phyloP scores from a whole-genome alignment of 2,797 vertebrate genomes.

The Merluccius polli region DNA sequence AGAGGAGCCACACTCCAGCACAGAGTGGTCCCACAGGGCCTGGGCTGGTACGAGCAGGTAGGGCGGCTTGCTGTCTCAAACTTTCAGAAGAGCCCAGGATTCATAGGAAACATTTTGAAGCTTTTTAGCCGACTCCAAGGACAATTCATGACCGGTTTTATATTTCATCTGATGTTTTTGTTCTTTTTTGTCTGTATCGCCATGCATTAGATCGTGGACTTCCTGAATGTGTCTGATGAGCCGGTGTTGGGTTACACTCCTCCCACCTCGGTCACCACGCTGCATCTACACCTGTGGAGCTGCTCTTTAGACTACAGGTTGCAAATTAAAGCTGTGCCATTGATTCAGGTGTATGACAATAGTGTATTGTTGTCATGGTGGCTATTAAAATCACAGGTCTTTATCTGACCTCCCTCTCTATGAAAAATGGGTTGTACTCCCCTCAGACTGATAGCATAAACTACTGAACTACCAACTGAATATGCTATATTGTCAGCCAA shows the following conservation, averaged over 20 bases:
- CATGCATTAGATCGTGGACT: constrained; percentile 84
- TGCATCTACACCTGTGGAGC: constrained; percentile 89
- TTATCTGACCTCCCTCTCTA: no score
- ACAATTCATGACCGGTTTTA: neutral
- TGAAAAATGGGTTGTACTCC: neutral
- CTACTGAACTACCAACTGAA: neutral
- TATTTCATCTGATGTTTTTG: no score
- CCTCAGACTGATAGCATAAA: no score
- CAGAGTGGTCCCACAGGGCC: constrained; percentile 81
- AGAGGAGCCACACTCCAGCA: constrained; percentile 93
- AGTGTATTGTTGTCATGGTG: neutral
- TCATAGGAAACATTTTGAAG: neutral
- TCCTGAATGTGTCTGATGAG: constrained; percentile 94
- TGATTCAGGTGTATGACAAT: neutral
- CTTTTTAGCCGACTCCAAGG: neutral
- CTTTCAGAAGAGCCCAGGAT: neutral
- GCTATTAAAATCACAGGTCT: neutral
- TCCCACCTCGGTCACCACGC: constrained; percentile 87
- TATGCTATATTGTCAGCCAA: neutral
- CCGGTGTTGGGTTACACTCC: constrained; percentile 95
- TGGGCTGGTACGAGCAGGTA: constrained; percentile 98
- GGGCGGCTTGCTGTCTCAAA: constrained; percentile 19
- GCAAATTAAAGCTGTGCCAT: neutral
- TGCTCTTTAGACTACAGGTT: constrained; percentile 97
- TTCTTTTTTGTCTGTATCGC: constrained; percentile 11